phyloP scores from a whole-genome alignment of 2,113 vertebrate species.

The Ctenodactylus gundi region DNA sequence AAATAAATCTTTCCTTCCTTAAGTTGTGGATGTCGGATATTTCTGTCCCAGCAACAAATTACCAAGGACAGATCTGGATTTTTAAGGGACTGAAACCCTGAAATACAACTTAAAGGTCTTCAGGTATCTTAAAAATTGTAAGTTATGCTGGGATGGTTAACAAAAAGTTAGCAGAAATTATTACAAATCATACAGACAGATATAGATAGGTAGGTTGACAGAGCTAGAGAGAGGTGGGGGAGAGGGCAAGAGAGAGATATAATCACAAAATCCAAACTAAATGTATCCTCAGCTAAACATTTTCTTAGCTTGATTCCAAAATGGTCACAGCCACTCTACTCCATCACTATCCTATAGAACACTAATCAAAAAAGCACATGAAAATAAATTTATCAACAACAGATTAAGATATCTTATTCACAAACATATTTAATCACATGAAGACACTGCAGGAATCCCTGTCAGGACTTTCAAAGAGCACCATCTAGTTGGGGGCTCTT shows the following conservation, averaged over 20 bases:
- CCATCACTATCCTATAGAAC: not conserved
- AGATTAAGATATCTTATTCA: not conserved
- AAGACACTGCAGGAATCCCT: not conserved
- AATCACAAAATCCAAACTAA: not conserved
- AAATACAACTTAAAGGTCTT: not conserved
- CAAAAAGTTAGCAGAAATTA: not conserved
- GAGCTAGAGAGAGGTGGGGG: too few species aligned
- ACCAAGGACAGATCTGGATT: not conserved
- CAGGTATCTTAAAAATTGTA: not conserved
- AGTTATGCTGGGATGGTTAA: not conserved
- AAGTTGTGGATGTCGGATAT: too few species aligned
- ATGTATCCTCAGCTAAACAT: not conserved
- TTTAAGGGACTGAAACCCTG: not conserved
- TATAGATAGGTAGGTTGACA: too few species aligned
- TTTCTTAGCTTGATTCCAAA: slow-evolving; percentile 13
- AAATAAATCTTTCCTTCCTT: too few species aligned
- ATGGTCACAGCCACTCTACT: not conserved
- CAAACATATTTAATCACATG: not conserved
- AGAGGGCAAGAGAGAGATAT: too few species aligned
- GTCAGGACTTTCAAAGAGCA: not conserved
- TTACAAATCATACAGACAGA: not conserved
- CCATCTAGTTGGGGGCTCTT: not conserved
- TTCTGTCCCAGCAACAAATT: too few species aligned
- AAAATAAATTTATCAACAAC: not conserved
- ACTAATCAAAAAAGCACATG: not conserved